Conservation (phyloP, 2,888 invertebrate species). For the Troilus luridus region DNA sequence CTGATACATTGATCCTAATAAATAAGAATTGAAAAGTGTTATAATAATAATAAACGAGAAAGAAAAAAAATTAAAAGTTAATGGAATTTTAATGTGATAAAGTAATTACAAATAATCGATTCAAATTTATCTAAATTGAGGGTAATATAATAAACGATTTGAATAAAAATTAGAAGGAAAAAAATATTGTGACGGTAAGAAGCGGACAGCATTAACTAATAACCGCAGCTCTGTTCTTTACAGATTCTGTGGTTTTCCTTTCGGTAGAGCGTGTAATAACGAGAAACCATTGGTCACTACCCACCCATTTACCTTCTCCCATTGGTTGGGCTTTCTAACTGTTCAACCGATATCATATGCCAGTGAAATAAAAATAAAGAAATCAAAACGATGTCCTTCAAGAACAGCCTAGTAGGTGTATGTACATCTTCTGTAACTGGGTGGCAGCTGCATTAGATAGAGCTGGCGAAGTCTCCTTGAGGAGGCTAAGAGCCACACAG, state of each 20-base stretch:
- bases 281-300: conserved; percentile 30
- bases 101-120: background rate
- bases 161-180: background rate
- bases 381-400: background rate
- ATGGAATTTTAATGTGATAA: background rate
- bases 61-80: background rate
- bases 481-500: too few relatives aligned
- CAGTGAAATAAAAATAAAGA: background rate
- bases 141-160: background rate
- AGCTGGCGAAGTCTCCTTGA: too few relatives aligned
- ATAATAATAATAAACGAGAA: background rate
- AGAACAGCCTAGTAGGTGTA: background rate
- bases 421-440: too few relatives aligned
- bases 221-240: conserved; percentile 21
- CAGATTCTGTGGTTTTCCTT: conserved; percentile 47
- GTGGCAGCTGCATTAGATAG: too few relatives aligned
- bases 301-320: conserved; percentile 14
- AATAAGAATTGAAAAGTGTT: too few relatives aligned
- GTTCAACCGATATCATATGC: background rate
- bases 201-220: conserved; percentile 27
- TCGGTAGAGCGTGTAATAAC: conserved; percentile 45
- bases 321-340: conserved; percentile 41
- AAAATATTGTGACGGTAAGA: background rate
- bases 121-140: background rate
- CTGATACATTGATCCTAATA: too few relatives aligned